Percentiles rank a stretch among this genome's conserved stretches.
Conservation (phyloP, 2,797 vertebrate genomes). For the Arremon aurantiirostris region DNA sequence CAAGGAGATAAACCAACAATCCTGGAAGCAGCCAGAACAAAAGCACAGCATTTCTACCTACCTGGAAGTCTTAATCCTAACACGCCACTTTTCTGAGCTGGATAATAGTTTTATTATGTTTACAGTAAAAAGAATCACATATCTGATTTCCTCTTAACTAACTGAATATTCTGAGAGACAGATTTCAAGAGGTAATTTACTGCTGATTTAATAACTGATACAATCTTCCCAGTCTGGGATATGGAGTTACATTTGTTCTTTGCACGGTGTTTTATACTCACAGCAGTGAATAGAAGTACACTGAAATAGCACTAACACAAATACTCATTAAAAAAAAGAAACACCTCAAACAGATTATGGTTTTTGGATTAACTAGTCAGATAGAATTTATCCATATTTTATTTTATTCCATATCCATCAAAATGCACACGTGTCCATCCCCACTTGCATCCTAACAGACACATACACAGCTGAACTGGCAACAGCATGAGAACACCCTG, state of each 20-base stretch:
- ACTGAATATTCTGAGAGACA: background rate
- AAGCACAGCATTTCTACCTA: background rate
- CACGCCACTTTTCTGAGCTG: background rate
- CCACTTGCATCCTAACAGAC: background rate
- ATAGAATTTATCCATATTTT: background rate
- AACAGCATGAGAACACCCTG: background rate
- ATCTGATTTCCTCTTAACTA: background rate
- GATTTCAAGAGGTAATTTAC: background rate
- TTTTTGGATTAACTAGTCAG: background rate
- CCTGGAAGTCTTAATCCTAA: background rate
- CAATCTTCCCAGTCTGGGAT: background rate
- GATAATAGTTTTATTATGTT: background rate
- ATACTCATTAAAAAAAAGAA: background rate
- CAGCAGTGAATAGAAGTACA: background rate
- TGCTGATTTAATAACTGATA: slow-evolving; percentile 20
- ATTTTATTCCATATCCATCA: background rate
- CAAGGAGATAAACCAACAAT: background rate
- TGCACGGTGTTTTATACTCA: background rate
- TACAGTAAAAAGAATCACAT: background rate
- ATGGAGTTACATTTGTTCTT: slow-evolving; percentile 17
- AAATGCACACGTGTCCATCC: background rate
- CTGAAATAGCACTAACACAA: background rate
- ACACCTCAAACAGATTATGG: rapidly evolving
- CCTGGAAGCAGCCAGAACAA: background rate
- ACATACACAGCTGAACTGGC: background rate